Evolutionary conservation across 2,888 invertebrate genomes (phyloP), one percentile per base, ranked within the genome.

Genomic region (Hemithea aestivaria): DNA sequence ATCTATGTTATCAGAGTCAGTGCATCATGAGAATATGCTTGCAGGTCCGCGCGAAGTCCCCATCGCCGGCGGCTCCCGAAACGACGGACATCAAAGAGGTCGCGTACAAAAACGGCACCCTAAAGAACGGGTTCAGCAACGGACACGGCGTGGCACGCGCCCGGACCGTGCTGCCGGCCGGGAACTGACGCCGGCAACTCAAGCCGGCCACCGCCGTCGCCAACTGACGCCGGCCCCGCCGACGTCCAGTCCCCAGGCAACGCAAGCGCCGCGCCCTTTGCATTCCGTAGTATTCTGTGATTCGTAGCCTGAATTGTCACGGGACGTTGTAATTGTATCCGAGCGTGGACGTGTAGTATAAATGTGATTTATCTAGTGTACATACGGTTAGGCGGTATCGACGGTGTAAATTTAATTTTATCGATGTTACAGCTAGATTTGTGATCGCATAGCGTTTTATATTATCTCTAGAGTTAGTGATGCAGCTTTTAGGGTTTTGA

Each of bases 351-450:
- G 12, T 10, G 20, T 56, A 59, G 62, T 66, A 66, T 76, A 62
- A 73, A 71, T 79, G 83, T 82, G 84, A 82, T 82, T 78, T 73
- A 73, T 76, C 71, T 80, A 79, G 75, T 85, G 83, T 85, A 83
- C 68, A 84, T 80, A 83, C 51, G 58, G 66, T 73, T 75, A 77
- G 68, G 68, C 54, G 82, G 74, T 79, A 68, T 76, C 65, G 62
- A 75, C 58, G 82, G 81, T 84, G 85, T 84, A 84, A 58, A 81
- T 84, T 81, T 82, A 74, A 72, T 80, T 75, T 75, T 75, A 73
- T 67, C 57, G 27, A 60, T 78, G 70, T 70, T 16, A 67, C 73
- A 71, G 77, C 68, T 82, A 78, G 76, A 68, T 74, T 78, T 78
- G 82, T 81, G 82, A 82, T 83, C 77, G 82, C 83, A 71, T 79